Evolutionary conservation across 2,797 vertebrate genomes (phyloP).

Genomic region (Orestias chungarensis): DNA sequence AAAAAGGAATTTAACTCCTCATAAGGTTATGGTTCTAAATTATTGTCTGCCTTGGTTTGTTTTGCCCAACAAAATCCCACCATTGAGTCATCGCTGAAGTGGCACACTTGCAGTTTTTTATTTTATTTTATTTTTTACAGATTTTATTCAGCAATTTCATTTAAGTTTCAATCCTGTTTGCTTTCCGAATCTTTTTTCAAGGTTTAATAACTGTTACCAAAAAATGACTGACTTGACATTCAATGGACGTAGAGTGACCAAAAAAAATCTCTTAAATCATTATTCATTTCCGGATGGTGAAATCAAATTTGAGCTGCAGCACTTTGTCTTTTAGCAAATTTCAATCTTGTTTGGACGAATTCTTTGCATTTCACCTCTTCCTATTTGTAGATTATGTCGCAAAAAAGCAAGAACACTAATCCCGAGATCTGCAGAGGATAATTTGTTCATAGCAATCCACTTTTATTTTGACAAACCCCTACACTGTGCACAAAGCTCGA

Average conservation of each 20-base stretch:
- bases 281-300: neutral
- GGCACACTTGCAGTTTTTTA: no score
- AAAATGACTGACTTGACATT: neutral
- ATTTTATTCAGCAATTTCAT: no score
- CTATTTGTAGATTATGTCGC: neutral
- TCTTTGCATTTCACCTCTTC: neutral
- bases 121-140: no score
- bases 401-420: slow-evolving; percentile 4
- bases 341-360: neutral
- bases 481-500: neutral
- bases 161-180: no score
- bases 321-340: neutral
- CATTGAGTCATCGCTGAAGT: no score
- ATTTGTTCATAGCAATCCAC: neutral
- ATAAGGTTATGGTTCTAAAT: no score
- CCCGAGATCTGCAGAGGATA: slow-evolving; percentile 3
- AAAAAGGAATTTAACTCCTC: no score
- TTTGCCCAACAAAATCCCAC: no score
- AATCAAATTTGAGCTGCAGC: neutral
- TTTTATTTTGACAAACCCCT: slow-evolving; percentile 4
- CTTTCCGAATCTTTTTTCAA: no score
- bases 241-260: neutral
- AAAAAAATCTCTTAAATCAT: neutral
- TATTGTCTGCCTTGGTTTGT: no score
- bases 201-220: neutral